These are phyloP conservation scores for Ethmia dodecea DNA, from an alignment of 2,888 invertebrate species.

Conservation along the genomic window DNA sequence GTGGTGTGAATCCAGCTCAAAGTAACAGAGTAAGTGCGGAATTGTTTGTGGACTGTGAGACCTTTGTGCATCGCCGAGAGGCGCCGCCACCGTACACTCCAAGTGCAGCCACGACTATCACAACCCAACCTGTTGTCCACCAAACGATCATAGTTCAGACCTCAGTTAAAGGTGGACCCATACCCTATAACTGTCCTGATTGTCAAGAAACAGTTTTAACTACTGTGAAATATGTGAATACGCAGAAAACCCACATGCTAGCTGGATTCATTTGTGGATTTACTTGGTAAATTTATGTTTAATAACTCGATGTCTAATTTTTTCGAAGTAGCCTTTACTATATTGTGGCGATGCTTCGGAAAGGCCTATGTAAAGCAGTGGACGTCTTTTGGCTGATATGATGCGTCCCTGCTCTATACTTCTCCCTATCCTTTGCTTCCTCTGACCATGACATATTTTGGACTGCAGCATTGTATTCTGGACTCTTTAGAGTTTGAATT, in stretches of 20 bases:
- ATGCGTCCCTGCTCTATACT: too few relatives aligned
- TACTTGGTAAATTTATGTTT: constrained; percentile 63
- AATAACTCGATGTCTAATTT: too few relatives aligned
- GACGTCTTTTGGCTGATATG: too few relatives aligned
- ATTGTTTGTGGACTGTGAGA: constrained; percentile 27
- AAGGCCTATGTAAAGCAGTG: too few relatives aligned
- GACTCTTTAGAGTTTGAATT: too few relatives aligned
- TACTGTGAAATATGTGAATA: constrained; percentile 51
- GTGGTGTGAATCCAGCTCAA: constrained; percentile 27
- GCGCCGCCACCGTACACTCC: constrained; percentile 57
- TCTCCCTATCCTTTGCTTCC: too few relatives aligned
- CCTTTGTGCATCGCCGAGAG: constrained; percentile 27
- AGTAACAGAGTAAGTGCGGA: constrained; percentile 25
- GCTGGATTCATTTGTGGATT: constrained; percentile 65
- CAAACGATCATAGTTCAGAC: constrained; percentile 47
- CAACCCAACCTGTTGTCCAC: constrained; percentile 32
- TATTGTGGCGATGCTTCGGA: too few relatives aligned
- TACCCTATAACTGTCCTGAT: constrained; percentile 43
- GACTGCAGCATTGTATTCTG: too few relatives aligned
- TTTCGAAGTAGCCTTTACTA: too few relatives aligned
- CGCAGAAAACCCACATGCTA: constrained; percentile 57
- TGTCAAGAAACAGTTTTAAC: constrained; percentile 52
- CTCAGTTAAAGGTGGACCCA: constrained; percentile 40
- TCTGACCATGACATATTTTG: too few relatives aligned
- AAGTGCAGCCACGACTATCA: constrained; percentile 14